phyloP scores from a whole-genome alignment of 1,140 invertebrate species.

The Schlechtendalia chinensis region DNA sequence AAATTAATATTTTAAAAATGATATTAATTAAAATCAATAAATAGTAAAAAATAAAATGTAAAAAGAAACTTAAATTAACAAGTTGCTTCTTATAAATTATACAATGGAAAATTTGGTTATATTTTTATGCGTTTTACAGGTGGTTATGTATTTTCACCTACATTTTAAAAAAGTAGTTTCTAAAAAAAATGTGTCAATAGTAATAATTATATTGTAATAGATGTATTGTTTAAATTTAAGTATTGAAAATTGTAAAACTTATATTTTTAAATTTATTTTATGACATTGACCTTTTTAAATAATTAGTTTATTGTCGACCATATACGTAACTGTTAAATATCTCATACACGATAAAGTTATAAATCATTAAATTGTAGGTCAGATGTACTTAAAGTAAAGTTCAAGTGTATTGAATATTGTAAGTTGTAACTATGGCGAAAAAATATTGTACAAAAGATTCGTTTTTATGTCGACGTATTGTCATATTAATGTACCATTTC shows the following conservation, averaged over 20 bases:
- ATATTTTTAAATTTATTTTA: not conserved
- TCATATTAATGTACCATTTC: not conserved
- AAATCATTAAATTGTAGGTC: not conserved
- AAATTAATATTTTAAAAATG: not conserved
- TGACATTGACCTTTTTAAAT: not conserved
- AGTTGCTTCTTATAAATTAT: too few relatives aligned
- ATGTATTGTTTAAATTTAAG: not conserved
- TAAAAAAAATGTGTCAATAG: not conserved
- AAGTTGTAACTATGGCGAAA: not conserved
- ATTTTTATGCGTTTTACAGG: too few relatives aligned
- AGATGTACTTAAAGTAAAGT: not conserved
- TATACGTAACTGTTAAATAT: too few relatives aligned
- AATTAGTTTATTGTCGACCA: conserved; percentile 12
- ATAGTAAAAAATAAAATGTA: too few relatives aligned
- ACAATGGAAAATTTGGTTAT: too few relatives aligned
- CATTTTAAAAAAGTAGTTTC: too few relatives aligned
- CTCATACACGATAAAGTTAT: not conserved
- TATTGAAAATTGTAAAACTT: not conserved
- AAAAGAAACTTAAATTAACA: too few relatives aligned
- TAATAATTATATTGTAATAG: not conserved
- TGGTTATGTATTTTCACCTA: too few relatives aligned
- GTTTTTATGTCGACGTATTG: not conserved
- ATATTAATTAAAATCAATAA: too few relatives aligned
- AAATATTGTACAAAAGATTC: not conserved
- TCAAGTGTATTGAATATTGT: not conserved